A percentile compares a stretch with the other conserved stretches of the same genome.
Conservation (phyloP, 2,113 vertebrate species). For the Bostrychus sinensis region DNA sequence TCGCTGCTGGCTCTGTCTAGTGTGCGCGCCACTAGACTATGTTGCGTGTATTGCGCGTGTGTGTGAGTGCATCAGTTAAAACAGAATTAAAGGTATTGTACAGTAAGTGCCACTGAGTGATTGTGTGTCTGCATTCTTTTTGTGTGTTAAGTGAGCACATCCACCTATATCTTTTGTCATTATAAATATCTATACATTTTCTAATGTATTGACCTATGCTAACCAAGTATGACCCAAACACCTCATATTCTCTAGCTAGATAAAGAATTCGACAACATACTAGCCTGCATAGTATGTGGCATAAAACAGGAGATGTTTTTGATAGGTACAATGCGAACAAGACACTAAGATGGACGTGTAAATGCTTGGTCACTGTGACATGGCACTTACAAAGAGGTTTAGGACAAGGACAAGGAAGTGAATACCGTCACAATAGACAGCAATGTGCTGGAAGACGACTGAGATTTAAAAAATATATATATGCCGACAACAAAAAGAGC, state of each 20-base stretch:
- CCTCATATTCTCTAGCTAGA: slow-evolving; percentile 23
- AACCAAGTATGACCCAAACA: slow-evolving; percentile 28
- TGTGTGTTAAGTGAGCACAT: slow-evolving; percentile 20
- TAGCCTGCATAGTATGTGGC: slow-evolving; percentile 64
- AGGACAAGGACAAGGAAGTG: slow-evolving; percentile 55
- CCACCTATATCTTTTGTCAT: slow-evolving; percentile 32
- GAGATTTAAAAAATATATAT: slow-evolving; percentile 61
- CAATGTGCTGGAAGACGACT: slow-evolving; percentile 87
- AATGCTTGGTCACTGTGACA: slow-evolving; percentile 35
- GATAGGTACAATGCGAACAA: slow-evolving; percentile 26
- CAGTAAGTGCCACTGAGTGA: slow-evolving; percentile 63
- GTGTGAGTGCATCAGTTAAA: slow-evolving; percentile 30
- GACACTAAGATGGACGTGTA: slow-evolving; percentile 15
- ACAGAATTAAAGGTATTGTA: slow-evolving; percentile 35
- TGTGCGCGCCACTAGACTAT: slow-evolving; percentile 21
- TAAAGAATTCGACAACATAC: slow-evolving; percentile 54
- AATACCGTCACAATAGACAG: slow-evolving; percentile 52
- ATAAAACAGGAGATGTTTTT: slow-evolving; percentile 26
- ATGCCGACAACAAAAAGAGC: slow-evolving; percentile 13
- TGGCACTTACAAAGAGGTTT: slow-evolving; percentile 48
- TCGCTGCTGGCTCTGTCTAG: slow-evolving; percentile 38
- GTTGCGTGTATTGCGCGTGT: background rate
- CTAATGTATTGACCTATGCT: slow-evolving; percentile 30
- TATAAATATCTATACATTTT: slow-evolving; percentile 40
- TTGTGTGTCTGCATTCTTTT: slow-evolving; percentile 14